Percentiles rank a stretch among this genome's conserved stretches.
These are phyloP conservation scores for Trissolcus japonicus DNA, from an alignment of 2,888 invertebrate species.

Conservation along the genomic window DNA sequence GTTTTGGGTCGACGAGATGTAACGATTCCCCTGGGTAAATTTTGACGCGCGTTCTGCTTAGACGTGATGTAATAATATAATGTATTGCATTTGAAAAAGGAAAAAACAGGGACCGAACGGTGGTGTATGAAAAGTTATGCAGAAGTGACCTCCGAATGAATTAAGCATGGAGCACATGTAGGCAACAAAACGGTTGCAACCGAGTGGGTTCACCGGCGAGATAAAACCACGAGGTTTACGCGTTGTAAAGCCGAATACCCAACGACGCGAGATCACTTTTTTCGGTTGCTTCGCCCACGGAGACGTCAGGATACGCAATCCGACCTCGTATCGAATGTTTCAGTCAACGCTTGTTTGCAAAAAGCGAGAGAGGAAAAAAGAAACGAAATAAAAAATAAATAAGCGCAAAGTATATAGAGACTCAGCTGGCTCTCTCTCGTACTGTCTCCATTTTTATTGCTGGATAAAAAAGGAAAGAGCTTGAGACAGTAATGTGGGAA, in stretches of 20 bases:
- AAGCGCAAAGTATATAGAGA: slow-evolving; percentile 17
- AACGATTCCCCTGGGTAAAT: slow-evolving; percentile 6
- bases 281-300: slow-evolving; percentile 55
- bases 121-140: slow-evolving; percentile 28
- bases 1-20: no score
- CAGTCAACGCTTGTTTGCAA: slow-evolving; percentile 46
- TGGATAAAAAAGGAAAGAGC: slow-evolving; percentile 15
- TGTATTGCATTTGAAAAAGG: no score
- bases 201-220: slow-evolving; percentile 53
- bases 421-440: slow-evolving; percentile 24
- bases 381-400: no score
- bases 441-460: slow-evolving; percentile 43
- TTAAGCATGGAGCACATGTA: slow-evolving; percentile 51
- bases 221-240: slow-evolving; percentile 58
- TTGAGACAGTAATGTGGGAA: slow-evolving; percentile 46
- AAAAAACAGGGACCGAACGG: slow-evolving; percentile 12
- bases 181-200: slow-evolving; percentile 55
- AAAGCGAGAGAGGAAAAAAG: slow-evolving; percentile 35
- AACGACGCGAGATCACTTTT: slow-evolving; percentile 48
- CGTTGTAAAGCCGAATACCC: slow-evolving; percentile 55
- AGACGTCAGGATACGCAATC: slow-evolving; percentile 48
- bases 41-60: no score
- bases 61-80: no score
- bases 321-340: slow-evolving; percentile 53
- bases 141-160: slow-evolving; percentile 34